Conservation (phyloP, 2,888 invertebrate genomes). For the Leptopilina syphax region DNA sequence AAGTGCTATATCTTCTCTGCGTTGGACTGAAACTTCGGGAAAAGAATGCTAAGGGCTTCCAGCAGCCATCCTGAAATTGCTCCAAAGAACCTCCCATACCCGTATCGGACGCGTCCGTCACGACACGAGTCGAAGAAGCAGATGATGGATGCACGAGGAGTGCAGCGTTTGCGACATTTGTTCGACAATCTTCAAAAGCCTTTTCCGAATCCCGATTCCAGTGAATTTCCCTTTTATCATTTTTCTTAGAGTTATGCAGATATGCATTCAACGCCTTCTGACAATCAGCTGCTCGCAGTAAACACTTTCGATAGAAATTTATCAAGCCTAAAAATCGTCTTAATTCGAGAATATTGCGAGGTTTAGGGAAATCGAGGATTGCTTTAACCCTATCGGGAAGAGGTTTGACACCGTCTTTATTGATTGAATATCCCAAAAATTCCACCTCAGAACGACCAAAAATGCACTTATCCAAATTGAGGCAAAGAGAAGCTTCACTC, state of each 20-base stretch:
- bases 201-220: background rate
- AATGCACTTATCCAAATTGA: slow-evolving; percentile 41
- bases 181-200: slow-evolving; percentile 29
- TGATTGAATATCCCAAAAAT: slow-evolving; percentile 44
- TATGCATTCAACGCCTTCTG: slow-evolving; percentile 43
- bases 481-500: background rate
- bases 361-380: too few relatives aligned
- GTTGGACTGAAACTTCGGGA: slow-evolving; percentile 19
- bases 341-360: too few relatives aligned
- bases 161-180: too few relatives aligned
- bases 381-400: too few relatives aligned
- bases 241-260: background rate
- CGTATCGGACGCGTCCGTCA: slow-evolving; percentile 47
- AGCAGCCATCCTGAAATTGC: background rate
- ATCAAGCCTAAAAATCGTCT: slow-evolving; percentile 10
- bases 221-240: background rate
- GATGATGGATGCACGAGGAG: too few relatives aligned
- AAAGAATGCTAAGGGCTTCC: slow-evolving; percentile 38
- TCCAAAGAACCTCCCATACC: slow-evolving; percentile 40
- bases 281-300: slow-evolving; percentile 47
- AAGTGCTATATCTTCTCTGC: slow-evolving; percentile 29
- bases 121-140: too few relatives aligned
- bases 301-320: background rate
- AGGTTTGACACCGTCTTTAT: slow-evolving; percentile 31
- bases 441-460: slow-evolving; percentile 41